Base-by-base conservation (phyloP, 1,140 invertebrate species). In the Stratiolaelaps scimitus region DNA sequence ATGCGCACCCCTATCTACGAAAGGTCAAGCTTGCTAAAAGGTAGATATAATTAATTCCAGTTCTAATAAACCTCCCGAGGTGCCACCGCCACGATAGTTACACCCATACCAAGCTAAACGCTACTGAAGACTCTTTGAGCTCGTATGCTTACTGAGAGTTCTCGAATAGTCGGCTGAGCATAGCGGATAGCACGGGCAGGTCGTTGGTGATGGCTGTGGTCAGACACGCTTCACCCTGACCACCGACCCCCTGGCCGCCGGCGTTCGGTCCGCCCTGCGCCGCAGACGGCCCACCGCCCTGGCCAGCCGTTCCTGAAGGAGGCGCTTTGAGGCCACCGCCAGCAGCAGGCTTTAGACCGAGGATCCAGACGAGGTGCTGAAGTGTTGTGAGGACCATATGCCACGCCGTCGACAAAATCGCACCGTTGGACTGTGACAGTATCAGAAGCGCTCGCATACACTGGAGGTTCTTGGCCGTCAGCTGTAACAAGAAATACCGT, bases 381-480 rank as follows among this genome's bases (percentile, higher is more conserved):
- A 77, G 73, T 64, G 69, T 96, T 19, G 93, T 93, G 10, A 97
- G 80, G 2, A 97, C 88, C 43, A 96, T 83, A 73, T 96, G 86
- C 93, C 94, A 98, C 0, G 92, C 89, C 67, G 88, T 85, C 46
- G 89, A 89, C 19, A 98, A 78, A 69, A 93, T 87, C 69, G 85
- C 85, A 1, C 93, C 94, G 77, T 96, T 90, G 70, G 88, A 85
- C 73, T 92, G 88, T 1, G 92, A 92, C 40, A 95, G 77, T 68
- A 84, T 82, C 17, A 98, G 78, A 30, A 98, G 77, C 5, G 92
- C 85, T 69, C 91, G 81, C 85, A 97, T 94, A 45, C 92, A 94
- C 71, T 96, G 89, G 23, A 98, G 80, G 81, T 98, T 98, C 73
- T 97, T 94, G 0, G 92, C 88, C 5, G 93, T 98, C 71, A 98